Percentiles rank a stretch among this genome's conserved stretches.
These are phyloP conservation scores for Calosoma granatense DNA, from an alignment of 1,140 invertebrate species.

Conservation along the genomic window DNA sequence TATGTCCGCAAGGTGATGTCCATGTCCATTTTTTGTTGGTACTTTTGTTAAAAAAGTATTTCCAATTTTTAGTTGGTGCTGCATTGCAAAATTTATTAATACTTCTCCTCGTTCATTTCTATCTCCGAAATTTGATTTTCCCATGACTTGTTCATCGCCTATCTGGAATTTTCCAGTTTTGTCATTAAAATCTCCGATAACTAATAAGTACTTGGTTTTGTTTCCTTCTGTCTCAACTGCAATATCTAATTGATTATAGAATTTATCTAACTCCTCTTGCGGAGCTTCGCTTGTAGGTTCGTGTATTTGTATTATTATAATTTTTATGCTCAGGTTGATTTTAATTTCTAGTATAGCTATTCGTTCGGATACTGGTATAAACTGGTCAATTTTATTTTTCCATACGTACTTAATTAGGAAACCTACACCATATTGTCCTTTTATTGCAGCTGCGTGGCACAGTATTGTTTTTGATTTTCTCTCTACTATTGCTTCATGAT, in stretches of 20 bases:
- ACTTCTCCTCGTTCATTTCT: too few species aligned
- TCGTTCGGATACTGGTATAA: neutral
- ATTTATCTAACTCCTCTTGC: neutral
- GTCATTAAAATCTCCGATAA: too few species aligned
- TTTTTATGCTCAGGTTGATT: neutral
- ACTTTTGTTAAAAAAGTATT: too few species aligned
- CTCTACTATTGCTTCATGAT: neutral
- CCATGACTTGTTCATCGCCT: too few species aligned
- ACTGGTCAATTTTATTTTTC: neutral
- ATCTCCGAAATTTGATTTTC: too few species aligned
- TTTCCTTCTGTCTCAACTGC: too few species aligned
- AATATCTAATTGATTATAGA: neutral
- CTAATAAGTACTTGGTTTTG: too few species aligned
- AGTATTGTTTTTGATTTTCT: neutral
- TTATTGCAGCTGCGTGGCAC: neutral
- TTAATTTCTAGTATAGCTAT: neutral
- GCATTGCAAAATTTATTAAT: too few species aligned
- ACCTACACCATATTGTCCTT: neutral
- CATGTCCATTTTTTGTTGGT: too few species aligned
- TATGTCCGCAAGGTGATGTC: too few species aligned
- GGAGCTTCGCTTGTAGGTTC: neutral
- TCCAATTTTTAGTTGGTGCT: too few species aligned
- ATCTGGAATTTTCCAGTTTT: too few species aligned
- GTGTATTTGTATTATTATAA: neutral
- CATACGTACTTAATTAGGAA: neutral